These are phyloP conservation scores for Diorhabda sublineata DNA, from an alignment of 1,140 invertebrate genomes.

Conservation along the genomic window DNA sequence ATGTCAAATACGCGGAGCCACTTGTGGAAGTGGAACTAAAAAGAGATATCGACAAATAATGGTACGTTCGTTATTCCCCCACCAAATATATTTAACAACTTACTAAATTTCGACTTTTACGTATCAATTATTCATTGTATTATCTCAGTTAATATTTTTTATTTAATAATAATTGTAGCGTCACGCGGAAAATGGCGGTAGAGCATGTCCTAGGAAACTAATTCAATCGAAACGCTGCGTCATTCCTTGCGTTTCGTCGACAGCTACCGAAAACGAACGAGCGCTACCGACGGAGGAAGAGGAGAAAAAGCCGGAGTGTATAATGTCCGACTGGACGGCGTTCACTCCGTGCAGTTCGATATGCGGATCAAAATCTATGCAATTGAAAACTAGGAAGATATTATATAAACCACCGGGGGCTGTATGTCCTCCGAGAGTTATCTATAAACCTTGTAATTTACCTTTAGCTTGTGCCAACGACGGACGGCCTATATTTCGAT, in stretches of 20 bases:
- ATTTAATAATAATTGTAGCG: not conserved
- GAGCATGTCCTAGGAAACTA: conserved; percentile 9
- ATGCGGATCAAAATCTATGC: conserved; percentile 26
- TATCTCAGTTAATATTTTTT: not conserved
- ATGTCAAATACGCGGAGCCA: conserved; percentile 4
- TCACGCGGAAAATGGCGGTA: conserved; percentile 10
- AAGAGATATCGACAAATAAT: conserved; percentile 3
- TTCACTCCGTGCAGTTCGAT: conserved; percentile 28
- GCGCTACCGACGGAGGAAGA: not conserved
- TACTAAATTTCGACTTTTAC: not conserved
- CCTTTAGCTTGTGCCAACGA: conserved; percentile 25
- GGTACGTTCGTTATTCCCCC: not conserved
- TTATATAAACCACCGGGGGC: conserved; percentile 17
- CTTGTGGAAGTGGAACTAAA: conserved; percentile 11
- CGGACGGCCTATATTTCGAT: conserved; percentile 15
- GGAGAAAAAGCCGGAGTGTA: conserved; percentile 22
- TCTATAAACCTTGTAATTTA: conserved; percentile 24
- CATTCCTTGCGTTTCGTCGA: not conserved
- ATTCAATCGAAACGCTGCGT: not conserved
- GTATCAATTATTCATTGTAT: not conserved
- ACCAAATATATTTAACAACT: not conserved
- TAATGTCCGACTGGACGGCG: conserved; percentile 26
- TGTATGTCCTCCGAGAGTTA: conserved; percentile 19
- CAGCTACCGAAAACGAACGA: not conserved
- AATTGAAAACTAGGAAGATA: conserved; percentile 24